These are phyloP conservation scores for Channallabes apus DNA, from an alignment of 2,797 vertebrate genomes.

Conservation along the genomic window DNA sequence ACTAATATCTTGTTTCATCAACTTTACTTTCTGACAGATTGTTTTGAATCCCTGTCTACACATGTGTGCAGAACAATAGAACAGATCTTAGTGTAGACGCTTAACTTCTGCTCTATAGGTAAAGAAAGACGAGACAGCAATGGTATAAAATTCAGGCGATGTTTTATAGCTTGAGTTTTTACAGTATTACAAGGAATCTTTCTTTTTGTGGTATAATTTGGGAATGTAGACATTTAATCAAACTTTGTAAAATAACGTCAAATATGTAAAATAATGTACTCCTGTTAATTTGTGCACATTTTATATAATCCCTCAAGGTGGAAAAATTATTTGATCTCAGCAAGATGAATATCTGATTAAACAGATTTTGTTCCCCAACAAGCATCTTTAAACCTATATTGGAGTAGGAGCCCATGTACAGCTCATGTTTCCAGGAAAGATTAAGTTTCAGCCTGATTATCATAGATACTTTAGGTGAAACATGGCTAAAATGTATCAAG, in stretches of 20 bases:
- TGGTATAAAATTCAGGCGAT: background rate
- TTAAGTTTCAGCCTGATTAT: background rate
- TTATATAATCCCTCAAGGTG: background rate
- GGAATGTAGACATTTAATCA: background rate
- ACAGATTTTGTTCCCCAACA: background rate
- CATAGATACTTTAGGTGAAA: background rate
- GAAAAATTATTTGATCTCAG: background rate
- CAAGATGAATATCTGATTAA: background rate
- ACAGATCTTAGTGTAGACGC: too few relatives aligned
- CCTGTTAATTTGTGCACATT: background rate
- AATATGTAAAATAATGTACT: background rate
- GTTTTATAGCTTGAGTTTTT: background rate
- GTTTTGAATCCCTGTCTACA: background rate
- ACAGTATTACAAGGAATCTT: background rate
- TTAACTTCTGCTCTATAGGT: background rate
- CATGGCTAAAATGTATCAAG: background rate
- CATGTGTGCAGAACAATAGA: background rate
- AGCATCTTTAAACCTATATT: background rate
- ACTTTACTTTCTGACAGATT: too few relatives aligned
- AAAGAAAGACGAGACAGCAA: background rate
- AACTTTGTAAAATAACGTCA: too few relatives aligned
- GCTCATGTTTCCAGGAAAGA: background rate
- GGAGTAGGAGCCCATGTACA: background rate
- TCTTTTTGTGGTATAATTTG: background rate
- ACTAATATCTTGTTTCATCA: too few relatives aligned